Percentiles rank a stretch among this genome's conserved stretches.
These are phyloP conservation scores for Otus sunia DNA, from an alignment of 2,113 vertebrate genomes.

Conservation along the genomic window DNA sequence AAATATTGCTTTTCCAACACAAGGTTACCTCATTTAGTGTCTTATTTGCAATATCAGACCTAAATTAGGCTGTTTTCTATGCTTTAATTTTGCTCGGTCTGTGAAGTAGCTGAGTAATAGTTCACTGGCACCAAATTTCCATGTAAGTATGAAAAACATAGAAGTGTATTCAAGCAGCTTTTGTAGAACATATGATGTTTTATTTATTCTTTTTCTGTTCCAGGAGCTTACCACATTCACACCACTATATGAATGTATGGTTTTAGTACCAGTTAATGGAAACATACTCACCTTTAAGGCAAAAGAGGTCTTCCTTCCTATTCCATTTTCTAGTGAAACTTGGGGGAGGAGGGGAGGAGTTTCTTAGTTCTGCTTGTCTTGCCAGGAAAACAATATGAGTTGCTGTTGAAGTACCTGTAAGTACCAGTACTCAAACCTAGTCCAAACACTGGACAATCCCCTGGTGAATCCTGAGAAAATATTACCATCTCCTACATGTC, in stretches of 20 bases:
- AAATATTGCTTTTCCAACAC: not conserved
- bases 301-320: not conserved
- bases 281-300: not conserved
- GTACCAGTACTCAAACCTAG: not conserved
- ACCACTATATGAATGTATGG: not conserved
- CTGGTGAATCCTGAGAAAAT: not conserved
- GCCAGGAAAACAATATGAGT: not conserved
- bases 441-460: not conserved
- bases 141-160: not conserved
- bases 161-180: not conserved
- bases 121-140: not conserved
- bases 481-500: not conserved
- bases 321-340: not conserved
- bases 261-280: not conserved
- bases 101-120: not conserved
- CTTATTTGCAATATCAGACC: not conserved
- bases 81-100: not conserved
- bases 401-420: not conserved
- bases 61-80: not conserved
- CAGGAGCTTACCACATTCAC: not conserved
- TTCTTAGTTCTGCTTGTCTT: not conserved
- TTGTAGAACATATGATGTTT: not conserved
- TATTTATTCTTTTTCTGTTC: not conserved
- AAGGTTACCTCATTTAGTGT: not conserved
- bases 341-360: fast-evolving